Conservation (phyloP, 2,113 vertebrate genomes). For the Pelecanoides urinatrix region DNA sequence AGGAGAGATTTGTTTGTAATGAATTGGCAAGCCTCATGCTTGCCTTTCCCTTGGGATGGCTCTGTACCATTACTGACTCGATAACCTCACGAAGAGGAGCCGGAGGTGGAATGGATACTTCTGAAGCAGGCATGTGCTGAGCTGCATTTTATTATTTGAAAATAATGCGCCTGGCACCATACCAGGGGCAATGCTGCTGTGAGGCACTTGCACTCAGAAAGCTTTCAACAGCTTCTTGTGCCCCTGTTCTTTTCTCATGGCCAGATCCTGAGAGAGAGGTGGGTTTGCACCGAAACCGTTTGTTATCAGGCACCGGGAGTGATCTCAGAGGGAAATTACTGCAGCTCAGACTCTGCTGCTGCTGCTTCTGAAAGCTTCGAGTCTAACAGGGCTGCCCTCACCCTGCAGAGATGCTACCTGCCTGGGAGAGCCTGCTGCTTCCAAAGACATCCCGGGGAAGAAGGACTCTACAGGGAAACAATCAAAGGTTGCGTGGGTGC, state of each 20-base stretch:
- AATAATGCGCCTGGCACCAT: not conserved
- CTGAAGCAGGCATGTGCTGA: not conserved
- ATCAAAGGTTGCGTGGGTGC: not conserved
- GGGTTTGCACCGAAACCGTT: not conserved
- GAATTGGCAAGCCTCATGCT: not conserved
- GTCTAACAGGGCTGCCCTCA: not conserved
- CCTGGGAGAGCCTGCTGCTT: not conserved
- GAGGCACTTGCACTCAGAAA: not conserved
- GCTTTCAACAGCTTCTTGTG: not conserved
- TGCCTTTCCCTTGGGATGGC: not conserved
- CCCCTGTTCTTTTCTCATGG: not conserved
- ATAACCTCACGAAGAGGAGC: not conserved
- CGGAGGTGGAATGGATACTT: not conserved
- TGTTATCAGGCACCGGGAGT: accelerated
- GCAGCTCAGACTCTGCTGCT: not conserved
- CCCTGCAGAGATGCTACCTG: not conserved
- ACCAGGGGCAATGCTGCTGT: not conserved
- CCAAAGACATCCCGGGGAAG: not conserved
- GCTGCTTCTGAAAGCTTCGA: not conserved
- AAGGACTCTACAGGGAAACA: not conserved
- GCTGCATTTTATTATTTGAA: not conserved
- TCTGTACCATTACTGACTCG: not conserved
- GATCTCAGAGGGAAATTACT: not conserved
- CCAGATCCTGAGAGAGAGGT: not conserved
- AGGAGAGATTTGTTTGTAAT: not conserved